Percentiles rank a stretch among this genome's conserved stretches.
These are phyloP conservation scores for Gonioctena quinquepunctata DNA, from an alignment of 1,140 invertebrate species.

Conservation along the genomic window DNA sequence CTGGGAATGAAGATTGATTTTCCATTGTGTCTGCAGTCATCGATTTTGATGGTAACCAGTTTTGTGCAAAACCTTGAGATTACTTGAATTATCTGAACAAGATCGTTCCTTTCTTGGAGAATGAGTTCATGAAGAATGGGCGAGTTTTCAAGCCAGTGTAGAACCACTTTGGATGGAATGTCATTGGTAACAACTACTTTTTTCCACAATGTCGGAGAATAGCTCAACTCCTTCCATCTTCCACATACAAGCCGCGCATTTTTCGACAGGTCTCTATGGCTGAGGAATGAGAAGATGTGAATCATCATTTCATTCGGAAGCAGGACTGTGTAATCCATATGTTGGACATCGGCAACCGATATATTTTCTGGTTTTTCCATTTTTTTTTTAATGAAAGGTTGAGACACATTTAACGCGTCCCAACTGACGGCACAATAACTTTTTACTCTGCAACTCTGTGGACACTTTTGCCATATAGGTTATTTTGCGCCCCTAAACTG, in stretches of 20 bases:
- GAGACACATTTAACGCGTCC: no score
- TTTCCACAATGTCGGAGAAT: background rate
- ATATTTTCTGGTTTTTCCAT: no score
- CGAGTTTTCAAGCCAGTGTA: background rate
- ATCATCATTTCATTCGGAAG: background rate
- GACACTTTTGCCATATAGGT: no score
- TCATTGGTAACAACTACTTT: background rate
- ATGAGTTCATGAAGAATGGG: slow-evolving; percentile 22
- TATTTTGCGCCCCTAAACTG: no score
- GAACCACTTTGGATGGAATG: background rate
- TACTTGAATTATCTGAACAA: slow-evolving; percentile 22
- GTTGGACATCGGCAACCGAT: no score
- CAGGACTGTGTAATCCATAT: background rate
- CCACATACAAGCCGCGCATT: background rate
- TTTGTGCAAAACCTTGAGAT: slow-evolving; percentile 20
- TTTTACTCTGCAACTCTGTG: no score
- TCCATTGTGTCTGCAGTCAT: no score
- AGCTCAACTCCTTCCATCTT: background rate
- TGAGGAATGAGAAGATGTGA: background rate
- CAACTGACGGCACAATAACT: no score
- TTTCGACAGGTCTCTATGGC: background rate
- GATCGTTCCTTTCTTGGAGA: slow-evolving; percentile 27
- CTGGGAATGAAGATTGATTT: no score
- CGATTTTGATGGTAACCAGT: slow-evolving; percentile 22
- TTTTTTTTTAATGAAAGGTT: no score